A percentile compares a stretch with the other conserved stretches of the same genome.
These are phyloP conservation scores for Megalonaias nervosa DNA, from an alignment of 1,140 invertebrate genomes.

Conservation along the genomic window DNA sequence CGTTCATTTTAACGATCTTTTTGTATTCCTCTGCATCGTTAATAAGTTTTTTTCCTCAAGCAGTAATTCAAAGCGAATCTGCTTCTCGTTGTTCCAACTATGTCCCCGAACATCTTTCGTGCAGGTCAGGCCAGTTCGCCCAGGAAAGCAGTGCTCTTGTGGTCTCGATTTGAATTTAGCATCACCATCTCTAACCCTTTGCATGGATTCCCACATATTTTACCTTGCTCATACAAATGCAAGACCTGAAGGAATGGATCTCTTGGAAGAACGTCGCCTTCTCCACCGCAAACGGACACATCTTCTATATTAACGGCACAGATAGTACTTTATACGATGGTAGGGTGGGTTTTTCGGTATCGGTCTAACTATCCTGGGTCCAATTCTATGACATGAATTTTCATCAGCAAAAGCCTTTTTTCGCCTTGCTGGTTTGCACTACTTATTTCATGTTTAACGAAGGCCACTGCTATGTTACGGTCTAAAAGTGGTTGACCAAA, in stretches of 20 bases:
- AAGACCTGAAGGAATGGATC: neutral
- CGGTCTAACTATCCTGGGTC: neutral
- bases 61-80: neutral
- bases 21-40: conserved; percentile 5
- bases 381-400: conserved; percentile 7
- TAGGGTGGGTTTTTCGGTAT: neutral
- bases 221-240: neutral
- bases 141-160: conserved; percentile 1
- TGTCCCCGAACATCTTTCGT: neutral
- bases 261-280: neutral
- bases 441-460: neutral
- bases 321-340: neutral
- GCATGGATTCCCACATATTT: neutral
- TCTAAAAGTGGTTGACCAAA: neutral
- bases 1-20: neutral
- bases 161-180: conserved; percentile 24
- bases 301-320: neutral
- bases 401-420: neutral
- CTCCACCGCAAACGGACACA: neutral
- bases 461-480: neutral
- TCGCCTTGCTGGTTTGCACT: neutral
- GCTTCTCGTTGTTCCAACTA: neutral
- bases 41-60: neutral
- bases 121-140: neutral
- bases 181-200: conserved; percentile 22